Conservation (phyloP, 30 jellyfish, hydroid and myxozoan genomes). For the Catostylus mosaicus region DNA sequence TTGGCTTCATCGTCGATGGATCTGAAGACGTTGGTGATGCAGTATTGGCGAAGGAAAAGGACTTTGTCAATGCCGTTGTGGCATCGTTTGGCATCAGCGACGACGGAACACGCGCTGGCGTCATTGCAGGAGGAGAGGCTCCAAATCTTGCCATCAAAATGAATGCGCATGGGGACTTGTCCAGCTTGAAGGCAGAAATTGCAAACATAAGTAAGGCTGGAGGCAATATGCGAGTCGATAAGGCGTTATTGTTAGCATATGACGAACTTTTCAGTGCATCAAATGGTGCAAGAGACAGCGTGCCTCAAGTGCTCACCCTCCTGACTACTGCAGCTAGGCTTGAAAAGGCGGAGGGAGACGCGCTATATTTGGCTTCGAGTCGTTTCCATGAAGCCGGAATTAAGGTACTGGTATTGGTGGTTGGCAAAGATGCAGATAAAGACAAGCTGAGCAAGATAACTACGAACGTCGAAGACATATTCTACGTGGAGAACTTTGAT, state of each 20-base stretch:
- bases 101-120: slow-evolving; percentile 43
- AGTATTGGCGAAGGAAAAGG: slow-evolving; percentile 9
- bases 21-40: slow-evolving; percentile 1
- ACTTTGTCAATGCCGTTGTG: slow-evolving; percentile 22
- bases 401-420: slow-evolving; percentile 31
- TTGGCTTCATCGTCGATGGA: slow-evolving; percentile 30
- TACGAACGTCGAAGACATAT: slow-evolving; percentile 6
- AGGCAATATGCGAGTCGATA: slow-evolving; percentile 30
- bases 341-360: slow-evolving; percentile 15
- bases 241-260: slow-evolving; percentile 30
- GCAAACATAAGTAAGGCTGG: not conserved
- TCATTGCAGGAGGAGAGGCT: slow-evolving; percentile 13
- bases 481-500: slow-evolving; percentile 30
- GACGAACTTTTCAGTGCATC: slow-evolving; percentile 16
- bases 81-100: slow-evolving; percentile 9
- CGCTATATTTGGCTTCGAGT: slow-evolving; percentile 19
- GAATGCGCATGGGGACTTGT: slow-evolving; percentile 9
- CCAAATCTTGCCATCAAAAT: slow-evolving; percentile 11
- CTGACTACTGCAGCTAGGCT: slow-evolving; percentile 41
- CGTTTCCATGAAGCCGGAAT: slow-evolving; percentile 51
- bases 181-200: slow-evolving; percentile 35
- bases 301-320: slow-evolving; percentile 47
- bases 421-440: slow-evolving; percentile 27
- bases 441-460: slow-evolving; percentile 3
- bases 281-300: slow-evolving; percentile 61